Conservation (phyloP, 2,797 vertebrate genomes). For the Malacoraja senta region DNA sequence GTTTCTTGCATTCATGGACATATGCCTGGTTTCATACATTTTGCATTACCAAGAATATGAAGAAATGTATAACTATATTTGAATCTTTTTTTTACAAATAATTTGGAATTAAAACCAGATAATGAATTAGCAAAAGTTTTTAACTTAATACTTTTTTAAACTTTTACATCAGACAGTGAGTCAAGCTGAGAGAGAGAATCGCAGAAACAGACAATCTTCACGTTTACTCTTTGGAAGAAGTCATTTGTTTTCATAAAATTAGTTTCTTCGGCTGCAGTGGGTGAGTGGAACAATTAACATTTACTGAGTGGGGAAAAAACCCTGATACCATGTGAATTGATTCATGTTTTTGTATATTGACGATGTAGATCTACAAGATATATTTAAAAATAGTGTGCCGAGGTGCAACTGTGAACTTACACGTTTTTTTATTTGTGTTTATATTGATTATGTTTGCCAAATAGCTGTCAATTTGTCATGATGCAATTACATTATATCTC, state of each 20-base stretch:
- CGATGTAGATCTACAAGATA: neutral
- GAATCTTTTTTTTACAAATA: neutral
- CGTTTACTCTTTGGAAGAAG: neutral
- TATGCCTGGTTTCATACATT: neutral
- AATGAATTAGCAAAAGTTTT: neutral
- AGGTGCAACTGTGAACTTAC: neutral
- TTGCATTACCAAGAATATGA: neutral
- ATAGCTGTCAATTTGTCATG: neutral
- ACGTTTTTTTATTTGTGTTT: neutral
- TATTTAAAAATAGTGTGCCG: neutral
- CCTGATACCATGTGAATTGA: neutral
- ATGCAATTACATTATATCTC: neutral
- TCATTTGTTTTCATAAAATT: slow-evolving; percentile 22
- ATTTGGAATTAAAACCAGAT: neutral
- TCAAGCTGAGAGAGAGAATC: slow-evolving; percentile 27
- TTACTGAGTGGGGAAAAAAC: neutral
- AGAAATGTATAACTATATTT: neutral
- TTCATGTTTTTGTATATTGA: neutral
- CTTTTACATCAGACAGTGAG: slow-evolving; percentile 10
- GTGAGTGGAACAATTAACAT: neutral
- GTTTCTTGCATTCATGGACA: too few species aligned
- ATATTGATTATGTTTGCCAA: neutral
- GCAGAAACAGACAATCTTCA: neutral
- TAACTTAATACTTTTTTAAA: neutral
- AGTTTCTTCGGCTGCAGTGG: neutral